These are phyloP conservation scores for Ceratothoa steindachneri DNA, from an alignment of 2,888 invertebrate species.

Conservation along the genomic window DNA sequence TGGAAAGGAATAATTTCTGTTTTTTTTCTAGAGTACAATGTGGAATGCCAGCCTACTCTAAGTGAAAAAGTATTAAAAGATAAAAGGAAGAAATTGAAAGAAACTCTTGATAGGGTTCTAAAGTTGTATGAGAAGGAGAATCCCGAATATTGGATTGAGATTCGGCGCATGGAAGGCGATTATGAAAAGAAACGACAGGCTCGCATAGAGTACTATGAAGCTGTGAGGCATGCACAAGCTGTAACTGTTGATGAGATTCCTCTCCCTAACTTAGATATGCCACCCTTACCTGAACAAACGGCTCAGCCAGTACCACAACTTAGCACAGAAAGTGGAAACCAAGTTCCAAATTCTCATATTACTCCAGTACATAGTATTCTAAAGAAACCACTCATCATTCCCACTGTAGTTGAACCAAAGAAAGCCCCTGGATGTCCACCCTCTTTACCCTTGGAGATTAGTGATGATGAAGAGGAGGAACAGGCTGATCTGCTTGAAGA, in stretches of 20 bases:
- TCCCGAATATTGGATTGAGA: conserved; percentile 84
- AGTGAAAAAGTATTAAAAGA: conserved; percentile 96
- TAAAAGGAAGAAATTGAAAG: conserved; percentile 89
- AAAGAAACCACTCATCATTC: conserved; percentile 27
- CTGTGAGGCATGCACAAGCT: conserved; percentile 90
- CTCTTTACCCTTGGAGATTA: conserved; percentile 72
- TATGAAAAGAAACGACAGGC: conserved; percentile 84
- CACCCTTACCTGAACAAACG: conserved; percentile 21
- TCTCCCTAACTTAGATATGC: conserved; percentile 47
- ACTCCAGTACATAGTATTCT: conserved; percentile 36
- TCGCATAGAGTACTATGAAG: conserved; percentile 87
- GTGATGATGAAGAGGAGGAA: conserved; percentile 63
- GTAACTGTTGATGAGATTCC: conserved; percentile 60
- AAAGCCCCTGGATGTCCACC: conserved; percentile 79
- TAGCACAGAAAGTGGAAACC: conserved; percentile 18
- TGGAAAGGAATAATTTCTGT: too few relatives aligned
- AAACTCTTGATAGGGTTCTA: conserved; percentile 88
- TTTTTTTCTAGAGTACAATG: conserved; percentile 82
- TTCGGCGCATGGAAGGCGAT: conserved; percentile 84
- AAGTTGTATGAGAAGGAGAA: conserved; percentile 96
- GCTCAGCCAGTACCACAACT: conserved; percentile 18
- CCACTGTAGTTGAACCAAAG: conserved; percentile 38
- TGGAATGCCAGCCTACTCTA: conserved; percentile 85
- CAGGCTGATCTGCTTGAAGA: conserved; percentile 48
- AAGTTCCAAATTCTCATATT: conserved; percentile 35